Conservation (phyloP, 2,888 invertebrate genomes). For the Calameuta pallipes region DNA sequence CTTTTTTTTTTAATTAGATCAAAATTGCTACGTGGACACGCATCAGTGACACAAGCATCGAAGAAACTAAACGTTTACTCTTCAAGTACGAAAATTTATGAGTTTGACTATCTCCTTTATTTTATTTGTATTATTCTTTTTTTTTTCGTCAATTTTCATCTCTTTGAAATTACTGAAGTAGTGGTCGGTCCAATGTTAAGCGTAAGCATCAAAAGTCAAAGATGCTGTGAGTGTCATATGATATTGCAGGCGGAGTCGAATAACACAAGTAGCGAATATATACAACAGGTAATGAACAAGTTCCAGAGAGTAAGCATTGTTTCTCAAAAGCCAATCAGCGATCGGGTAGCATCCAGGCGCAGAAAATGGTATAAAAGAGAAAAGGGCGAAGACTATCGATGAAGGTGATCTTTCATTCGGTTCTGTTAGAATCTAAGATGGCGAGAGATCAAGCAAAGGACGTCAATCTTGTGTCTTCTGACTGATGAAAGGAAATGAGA, state of each 20-base stretch:
- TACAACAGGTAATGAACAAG: not conserved
- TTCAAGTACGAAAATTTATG: not conserved
- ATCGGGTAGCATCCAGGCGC: not conserved
- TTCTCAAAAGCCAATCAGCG: not conserved
- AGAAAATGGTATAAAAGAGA: not conserved
- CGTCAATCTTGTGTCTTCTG: not conserved
- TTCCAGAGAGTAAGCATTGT: not conserved
- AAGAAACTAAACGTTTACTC: not conserved
- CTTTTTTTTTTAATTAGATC: not conserved
- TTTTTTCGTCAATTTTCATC: not conserved
- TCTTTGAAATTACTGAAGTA: not conserved
- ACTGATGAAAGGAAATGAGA: conserved; percentile 9
- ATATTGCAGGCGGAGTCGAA: not conserved
- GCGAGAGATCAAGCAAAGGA: not conserved
- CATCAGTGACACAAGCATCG: not conserved
- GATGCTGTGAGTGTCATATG: not conserved
- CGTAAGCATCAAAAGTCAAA: not conserved
- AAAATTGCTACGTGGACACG: not conserved
- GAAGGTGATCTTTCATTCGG: not conserved
- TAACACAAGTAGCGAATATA: not conserved
- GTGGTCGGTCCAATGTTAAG: not conserved
- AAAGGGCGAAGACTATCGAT: not conserved
- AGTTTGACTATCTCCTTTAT: not conserved
- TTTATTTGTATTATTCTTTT: not conserved
- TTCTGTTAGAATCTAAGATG: not conserved